Percentiles rank a stretch among this genome's conserved stretches.
These are phyloP conservation scores for Paramuricea clavata DNA, from an alignment of 92 coral and sea anemone genomes.

Conservation along the genomic window DNA sequence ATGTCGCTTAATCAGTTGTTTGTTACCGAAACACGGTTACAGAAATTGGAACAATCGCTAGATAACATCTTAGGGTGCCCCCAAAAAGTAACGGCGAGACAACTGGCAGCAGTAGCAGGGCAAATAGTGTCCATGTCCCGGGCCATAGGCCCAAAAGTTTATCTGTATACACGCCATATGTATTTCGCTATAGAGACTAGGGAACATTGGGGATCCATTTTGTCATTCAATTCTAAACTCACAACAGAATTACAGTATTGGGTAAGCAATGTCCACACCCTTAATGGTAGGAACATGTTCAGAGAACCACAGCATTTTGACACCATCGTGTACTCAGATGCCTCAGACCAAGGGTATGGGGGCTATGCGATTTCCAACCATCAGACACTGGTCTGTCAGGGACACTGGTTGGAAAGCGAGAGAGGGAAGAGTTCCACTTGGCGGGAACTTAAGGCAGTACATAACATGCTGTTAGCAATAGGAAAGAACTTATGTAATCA, in stretches of 20 bases:
- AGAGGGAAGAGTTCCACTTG: conserved; percentile 50
- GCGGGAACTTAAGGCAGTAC: conserved; percentile 42
- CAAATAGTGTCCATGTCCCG: conserved; percentile 66
- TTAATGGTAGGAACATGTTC: conserved; percentile 54
- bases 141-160: conserved; percentile 50
- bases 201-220: conserved; percentile 33
- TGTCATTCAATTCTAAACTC: conserved; percentile 9
- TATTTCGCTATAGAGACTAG: conserved; percentile 64
- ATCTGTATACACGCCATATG: conserved; percentile 56
- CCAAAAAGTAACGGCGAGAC: conserved; percentile 46
- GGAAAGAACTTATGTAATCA: conserved; percentile 48
- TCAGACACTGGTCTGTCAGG: too few relatives aligned
- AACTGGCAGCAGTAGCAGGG: conserved; percentile 64
- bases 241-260: conserved; percentile 31
- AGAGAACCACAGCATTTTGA: conserved; percentile 51
- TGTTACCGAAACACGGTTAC: conserved; percentile 53
- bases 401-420: conserved; percentile 57
- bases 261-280: conserved; percentile 31
- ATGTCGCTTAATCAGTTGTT: conserved; percentile 54
- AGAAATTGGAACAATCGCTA: conserved; percentile 44
- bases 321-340: conserved; percentile 61
- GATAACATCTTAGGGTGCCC: conserved; percentile 17
- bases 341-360: conserved; percentile 63
- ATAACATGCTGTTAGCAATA: conserved; percentile 42
- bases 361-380: conserved; percentile 54